Evolutionary conservation across 2,888 invertebrate genomes (phyloP).

Genomic region (Tetheella fluctuosa): DNA sequence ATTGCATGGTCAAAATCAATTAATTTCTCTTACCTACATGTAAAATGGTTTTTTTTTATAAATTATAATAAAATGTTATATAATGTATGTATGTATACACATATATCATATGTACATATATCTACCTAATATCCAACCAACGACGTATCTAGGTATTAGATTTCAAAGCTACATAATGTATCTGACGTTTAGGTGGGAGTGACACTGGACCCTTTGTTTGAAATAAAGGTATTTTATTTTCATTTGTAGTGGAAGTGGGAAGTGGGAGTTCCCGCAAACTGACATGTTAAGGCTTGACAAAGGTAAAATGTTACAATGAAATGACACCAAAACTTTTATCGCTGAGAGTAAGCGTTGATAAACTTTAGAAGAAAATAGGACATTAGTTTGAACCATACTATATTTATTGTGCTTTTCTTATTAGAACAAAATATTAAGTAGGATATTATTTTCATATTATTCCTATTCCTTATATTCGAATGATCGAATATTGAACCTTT

Average conservation of each 20-base stretch:
- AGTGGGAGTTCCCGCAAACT: slow-evolving; percentile 3
- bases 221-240: slow-evolving; percentile 7
- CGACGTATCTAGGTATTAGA: not conserved
- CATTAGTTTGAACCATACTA: not conserved
- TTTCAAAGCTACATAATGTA: not conserved
- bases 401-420: not conserved
- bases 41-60: too few species aligned
- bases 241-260: slow-evolving; percentile 6
- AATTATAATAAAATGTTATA: too few species aligned
- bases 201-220: slow-evolving; percentile 6
- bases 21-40: too few species aligned
- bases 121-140: too few species aligned
- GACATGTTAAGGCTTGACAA: slow-evolving; percentile 8
- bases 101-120: too few species aligned
- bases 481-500: too few species aligned
- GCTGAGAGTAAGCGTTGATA: not conserved
- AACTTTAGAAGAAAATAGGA: not conserved
- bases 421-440: too few species aligned
- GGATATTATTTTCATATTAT: too few species aligned
- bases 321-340: slow-evolving; percentile 9
- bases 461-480: too few species aligned
- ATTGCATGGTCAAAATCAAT: too few species aligned
- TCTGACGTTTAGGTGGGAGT: not conserved
- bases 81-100: too few species aligned
- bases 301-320: slow-evolving; percentile 14